Evolutionary conservation across 2,888 invertebrate species (phyloP).

Genomic region (Athalia circularis): DNA sequence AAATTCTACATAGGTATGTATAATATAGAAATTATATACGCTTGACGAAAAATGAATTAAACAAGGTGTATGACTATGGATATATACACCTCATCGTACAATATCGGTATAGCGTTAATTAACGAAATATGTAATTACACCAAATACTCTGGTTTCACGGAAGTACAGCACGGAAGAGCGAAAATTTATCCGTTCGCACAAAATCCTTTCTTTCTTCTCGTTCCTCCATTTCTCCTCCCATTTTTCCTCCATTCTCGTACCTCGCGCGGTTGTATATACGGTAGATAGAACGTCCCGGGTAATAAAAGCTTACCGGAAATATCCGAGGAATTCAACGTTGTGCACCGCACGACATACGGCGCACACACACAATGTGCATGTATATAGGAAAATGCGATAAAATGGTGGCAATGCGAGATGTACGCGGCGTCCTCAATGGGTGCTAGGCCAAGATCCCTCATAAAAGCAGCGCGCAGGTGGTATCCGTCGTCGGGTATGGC

Average conservation of each 20-base stretch:
- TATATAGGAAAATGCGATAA: slow-evolving; percentile 16
- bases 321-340: slow-evolving; percentile 24
- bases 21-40: not conserved
- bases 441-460: slow-evolving; percentile 33
- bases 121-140: slow-evolving; percentile 11
- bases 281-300: not conserved
- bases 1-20: no score
- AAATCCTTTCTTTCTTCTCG: not conserved
- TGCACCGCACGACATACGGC: not conserved
- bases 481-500: slow-evolving; percentile 13
- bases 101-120: not conserved
- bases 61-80: not conserved
- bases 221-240: not conserved
- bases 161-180: not conserved
- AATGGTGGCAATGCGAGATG: slow-evolving; percentile 14
- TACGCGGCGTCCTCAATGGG: not conserved
- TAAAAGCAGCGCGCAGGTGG: slow-evolving; percentile 37
- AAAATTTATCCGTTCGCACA: not conserved
- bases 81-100: not conserved
- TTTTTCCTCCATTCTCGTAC: not conserved
- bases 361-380: not conserved
- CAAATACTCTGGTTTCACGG: not conserved
- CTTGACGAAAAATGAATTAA: not conserved
- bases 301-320: slow-evolving; percentile 39
- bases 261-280: not conserved